Base-by-base conservation (phyloP, 2,888 invertebrate species). In the Torymus aiolomorphi region DNA sequence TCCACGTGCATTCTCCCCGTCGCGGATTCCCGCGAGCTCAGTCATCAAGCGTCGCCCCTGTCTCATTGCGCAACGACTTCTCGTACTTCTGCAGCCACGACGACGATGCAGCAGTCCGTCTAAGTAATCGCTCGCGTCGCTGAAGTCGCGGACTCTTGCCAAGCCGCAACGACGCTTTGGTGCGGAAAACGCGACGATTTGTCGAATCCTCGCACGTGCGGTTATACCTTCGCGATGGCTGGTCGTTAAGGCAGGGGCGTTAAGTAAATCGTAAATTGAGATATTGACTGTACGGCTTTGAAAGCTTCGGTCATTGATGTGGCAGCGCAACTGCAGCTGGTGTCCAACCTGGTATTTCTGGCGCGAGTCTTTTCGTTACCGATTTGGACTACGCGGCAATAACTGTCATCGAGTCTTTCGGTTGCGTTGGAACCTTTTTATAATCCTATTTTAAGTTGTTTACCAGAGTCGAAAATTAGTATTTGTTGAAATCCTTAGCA, bases 111-210 rank as follows among this genome's bases (percentile, higher is more conserved):
- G 10, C 59, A 24, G 76, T 59, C 51, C 31, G 18, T 10, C 54
- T 69, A 69, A 76, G 76, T 69, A 76, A 69, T 76, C 61, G 42
- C 20, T 62, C 11, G 51, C 63, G 14, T 63, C 56, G 69, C 52
- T 67, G 73, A 49, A 52, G 49, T 13, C 51, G 3, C 67, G 31
- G 52, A 8, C 62, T 70, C 54, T 76, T 76, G 69, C 76, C 69
- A 70, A 76, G 18, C 69, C 14, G 51, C 31, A 24, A 20, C 14
- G 51, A 18, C 18, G 11, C 18, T 16, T 11, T 31, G 12, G 24
- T 24, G 49, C 20, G 18, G 49, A 18, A 10, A 51, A 24, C 65
- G 16, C 59, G 31, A 20, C 51, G 74, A 67, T 66, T 66, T 59
- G 14, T 75, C 59, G 59, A 51, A 74, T 74, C 57, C n/a, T 31